Base-by-base conservation (phyloP, 2,113 vertebrate species). In the Eptatretus burgeri region DNA sequence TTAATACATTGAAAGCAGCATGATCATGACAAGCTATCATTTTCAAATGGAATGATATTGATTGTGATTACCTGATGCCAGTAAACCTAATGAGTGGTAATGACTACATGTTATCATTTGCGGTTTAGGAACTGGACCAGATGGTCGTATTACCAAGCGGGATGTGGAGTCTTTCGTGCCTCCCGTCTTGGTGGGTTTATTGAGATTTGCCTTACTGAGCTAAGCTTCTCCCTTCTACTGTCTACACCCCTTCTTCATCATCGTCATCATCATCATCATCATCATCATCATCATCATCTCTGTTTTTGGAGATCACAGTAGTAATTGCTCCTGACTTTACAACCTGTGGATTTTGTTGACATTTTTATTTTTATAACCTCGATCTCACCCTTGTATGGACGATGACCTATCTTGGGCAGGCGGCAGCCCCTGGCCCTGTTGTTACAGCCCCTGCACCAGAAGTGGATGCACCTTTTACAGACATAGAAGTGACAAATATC, bases 81-180 rank as follows among this genome's bases (percentile, higher is more conserved):
- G 27, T 41, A 3, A 41, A 41, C 27, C 27, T 41, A 41, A 41
- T 41, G 27, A 41, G 27, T 41, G 27, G 27, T 41, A 41, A 41
- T 41, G 27, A 41, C 27, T 41, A 3, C 27, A 41, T 41, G 27
- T 41, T 41, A 41, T 41, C 7, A 41, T 41, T 41, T 41, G 27
- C 7, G 27, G 27, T 41, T 41, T 64, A 98, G 91, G 84, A 52
- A 80, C 82, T 16, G 91, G 89, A 69, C 86, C 86, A 64, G 91
- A 95, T 62, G 89, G 91, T 27, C 82, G 88, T 66, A 78, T 98
- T 69, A 86, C 79, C 64, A 86, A 78, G 73, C 95, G 88, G 69
- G 91, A 98, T 64, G 77, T 94, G 13, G 87, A 95, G 19, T 77
- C 74, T 49, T 95, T 93, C 69, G 82, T 93, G 64, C 89, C 89